These are phyloP conservation scores for Latrodectus hesperus DNA, from an alignment of 2,888 invertebrate genomes.

Conservation along the genomic window DNA sequence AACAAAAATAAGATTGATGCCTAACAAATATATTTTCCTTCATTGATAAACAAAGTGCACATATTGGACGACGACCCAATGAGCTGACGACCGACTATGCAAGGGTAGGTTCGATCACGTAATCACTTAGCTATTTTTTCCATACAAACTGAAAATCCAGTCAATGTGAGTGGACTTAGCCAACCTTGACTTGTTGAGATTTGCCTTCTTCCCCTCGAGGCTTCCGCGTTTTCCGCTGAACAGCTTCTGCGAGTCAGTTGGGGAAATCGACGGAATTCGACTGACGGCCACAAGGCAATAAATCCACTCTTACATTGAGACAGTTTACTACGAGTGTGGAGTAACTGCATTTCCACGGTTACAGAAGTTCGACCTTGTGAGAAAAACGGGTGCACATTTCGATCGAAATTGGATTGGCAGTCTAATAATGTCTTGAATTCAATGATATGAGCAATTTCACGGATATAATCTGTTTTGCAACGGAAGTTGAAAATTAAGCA, in stretches of 20 bases:
- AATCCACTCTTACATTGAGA: neutral
- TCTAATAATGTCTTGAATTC: too few species aligned
- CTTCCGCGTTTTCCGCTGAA: conserved; percentile 42
- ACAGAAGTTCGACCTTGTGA: too few species aligned
- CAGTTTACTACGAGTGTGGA: too few species aligned
- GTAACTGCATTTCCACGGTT: too few species aligned
- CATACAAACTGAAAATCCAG: neutral
- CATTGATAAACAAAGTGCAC: neutral
- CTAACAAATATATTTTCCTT: too few species aligned
- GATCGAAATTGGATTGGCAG: too few species aligned
- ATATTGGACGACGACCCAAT: neutral
- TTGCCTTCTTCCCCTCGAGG: conserved; percentile 42
- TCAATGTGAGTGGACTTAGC: conserved; percentile 31
- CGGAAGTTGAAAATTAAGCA: too few species aligned
- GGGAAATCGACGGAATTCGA: neutral
- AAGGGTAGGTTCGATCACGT: neutral
- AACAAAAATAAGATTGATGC: too few species aligned
- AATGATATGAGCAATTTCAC: too few species aligned
- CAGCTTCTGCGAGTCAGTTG: neutral
- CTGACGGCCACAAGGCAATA: neutral
- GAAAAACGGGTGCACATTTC: too few species aligned
- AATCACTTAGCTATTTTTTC: neutral
- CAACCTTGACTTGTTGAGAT: conserved; percentile 31
- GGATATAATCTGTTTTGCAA: too few species aligned
- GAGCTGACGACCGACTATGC: neutral